Evolutionary conservation across 2,113 vertebrate genomes (phyloP).

Genomic region (Catharus bicknelli): DNA sequence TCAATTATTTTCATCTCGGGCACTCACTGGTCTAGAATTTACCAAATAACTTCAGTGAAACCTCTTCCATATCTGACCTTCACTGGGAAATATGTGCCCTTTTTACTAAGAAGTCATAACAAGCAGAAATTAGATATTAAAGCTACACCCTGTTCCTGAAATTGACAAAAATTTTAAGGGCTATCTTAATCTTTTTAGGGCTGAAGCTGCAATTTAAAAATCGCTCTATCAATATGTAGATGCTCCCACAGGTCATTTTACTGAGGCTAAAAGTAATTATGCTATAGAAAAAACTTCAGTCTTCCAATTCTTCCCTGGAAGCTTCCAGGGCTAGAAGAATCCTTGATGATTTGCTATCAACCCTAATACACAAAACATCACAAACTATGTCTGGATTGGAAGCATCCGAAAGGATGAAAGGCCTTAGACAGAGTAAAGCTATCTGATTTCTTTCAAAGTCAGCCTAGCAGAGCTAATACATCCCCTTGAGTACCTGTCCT

Average conservation of each 20-base stretch:
- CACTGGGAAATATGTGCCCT: not conserved
- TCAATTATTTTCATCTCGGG: not conserved
- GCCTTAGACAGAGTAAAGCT: not conserved
- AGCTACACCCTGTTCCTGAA: not conserved
- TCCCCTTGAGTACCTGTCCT: not conserved
- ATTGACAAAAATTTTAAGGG: not conserved
- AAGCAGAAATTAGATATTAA: not conserved
- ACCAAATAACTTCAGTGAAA: not conserved
- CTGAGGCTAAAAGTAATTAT: not conserved
- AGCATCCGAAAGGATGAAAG: not conserved
- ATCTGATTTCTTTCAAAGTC: not conserved
- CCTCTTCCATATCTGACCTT: not conserved
- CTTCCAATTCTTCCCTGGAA: not conserved
- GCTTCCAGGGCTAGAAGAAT: not conserved
- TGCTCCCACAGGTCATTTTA: not conserved
- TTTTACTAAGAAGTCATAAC: not conserved
- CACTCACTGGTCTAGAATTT: not conserved
- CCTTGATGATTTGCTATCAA: not conserved
- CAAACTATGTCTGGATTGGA: not conserved
- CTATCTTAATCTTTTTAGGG: not conserved
- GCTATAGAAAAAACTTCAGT: not conserved
- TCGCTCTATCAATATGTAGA: not conserved
- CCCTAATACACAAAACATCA: not conserved
- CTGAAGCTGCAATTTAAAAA: not conserved
- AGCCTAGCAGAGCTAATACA: accelerated